Conservation (phyloP, 2,888 invertebrate species). For the Tanaodytes sp. region DNA sequence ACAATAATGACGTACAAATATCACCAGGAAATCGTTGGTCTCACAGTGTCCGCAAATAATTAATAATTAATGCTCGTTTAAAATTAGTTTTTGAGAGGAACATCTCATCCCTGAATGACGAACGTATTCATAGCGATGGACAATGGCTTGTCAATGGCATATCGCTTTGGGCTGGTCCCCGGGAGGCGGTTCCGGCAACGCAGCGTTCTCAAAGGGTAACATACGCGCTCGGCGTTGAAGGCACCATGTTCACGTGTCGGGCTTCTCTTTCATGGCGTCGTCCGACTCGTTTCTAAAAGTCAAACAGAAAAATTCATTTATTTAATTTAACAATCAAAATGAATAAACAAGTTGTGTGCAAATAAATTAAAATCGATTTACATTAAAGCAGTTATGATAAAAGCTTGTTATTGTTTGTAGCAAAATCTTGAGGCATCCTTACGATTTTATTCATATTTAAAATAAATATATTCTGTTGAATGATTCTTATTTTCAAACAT, state of each 20-base stretch:
- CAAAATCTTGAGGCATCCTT: too few relatives aligned
- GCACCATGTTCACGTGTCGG: slow-evolving; percentile 25
- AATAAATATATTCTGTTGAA: too few relatives aligned
- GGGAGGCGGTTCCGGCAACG: slow-evolving; percentile 1
- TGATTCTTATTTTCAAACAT: too few relatives aligned
- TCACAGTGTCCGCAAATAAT: background rate
- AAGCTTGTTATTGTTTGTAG: too few relatives aligned
- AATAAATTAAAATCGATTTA: too few relatives aligned
- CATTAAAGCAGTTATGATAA: too few relatives aligned
- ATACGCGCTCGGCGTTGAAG: slow-evolving; percentile 8
- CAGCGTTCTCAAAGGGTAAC: background rate
- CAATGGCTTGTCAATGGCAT: too few relatives aligned
- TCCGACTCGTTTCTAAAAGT: slow-evolving; percentile 30
- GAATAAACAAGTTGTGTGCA: too few relatives aligned
- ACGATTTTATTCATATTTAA: too few relatives aligned
- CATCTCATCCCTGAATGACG: slow-evolving; percentile 31
- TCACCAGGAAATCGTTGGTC: slow-evolving; percentile 1
- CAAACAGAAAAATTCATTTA: too few relatives aligned
- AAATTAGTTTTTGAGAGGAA: slow-evolving; percentile 17
- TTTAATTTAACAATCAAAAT: too few relatives aligned
- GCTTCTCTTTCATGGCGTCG: slow-evolving; percentile 29
- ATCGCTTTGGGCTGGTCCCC: background rate
- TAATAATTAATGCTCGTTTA: slow-evolving; percentile 13
- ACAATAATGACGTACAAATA: too few relatives aligned
- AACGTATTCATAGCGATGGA: slow-evolving; percentile 6